These are phyloP conservation scores for Siniperca undulata DNA, from an alignment of 2,797 vertebrate species.

Conservation along the genomic window DNA sequence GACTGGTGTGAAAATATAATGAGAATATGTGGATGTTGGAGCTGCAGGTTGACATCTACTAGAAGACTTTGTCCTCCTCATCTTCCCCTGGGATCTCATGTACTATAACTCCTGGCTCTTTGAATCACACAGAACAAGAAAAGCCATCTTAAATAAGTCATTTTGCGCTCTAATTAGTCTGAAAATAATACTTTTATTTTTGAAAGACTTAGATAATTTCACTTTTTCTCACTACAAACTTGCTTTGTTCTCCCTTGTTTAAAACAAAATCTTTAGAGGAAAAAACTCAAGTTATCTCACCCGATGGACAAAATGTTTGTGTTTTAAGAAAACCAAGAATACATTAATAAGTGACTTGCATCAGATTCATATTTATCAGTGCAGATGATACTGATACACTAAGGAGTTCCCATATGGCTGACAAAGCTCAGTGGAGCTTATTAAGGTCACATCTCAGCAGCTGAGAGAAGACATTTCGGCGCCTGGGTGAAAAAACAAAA, in stretches of 20 bases:
- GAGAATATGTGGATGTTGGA: conserved; percentile 8
- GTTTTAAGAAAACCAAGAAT: conserved; percentile 29
- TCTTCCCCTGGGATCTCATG: conserved; percentile 2
- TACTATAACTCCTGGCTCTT: background rate
- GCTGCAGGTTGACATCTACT: background rate
- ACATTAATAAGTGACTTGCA: conserved; percentile 18
- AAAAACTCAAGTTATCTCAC: too few species aligned
- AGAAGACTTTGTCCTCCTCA: background rate
- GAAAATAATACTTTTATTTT: conserved; percentile 6
- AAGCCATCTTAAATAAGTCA: background rate
- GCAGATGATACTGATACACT: conserved; percentile 36
- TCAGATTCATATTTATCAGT: conserved; percentile 7
- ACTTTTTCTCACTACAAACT: background rate
- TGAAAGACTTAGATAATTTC: background rate
- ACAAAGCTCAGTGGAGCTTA: conserved; percentile 69
- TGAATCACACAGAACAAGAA: background rate
- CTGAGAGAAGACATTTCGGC: conserved; percentile 36
- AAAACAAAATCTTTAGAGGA: too few species aligned
- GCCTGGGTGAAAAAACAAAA: background rate
- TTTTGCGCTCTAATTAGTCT: background rate
- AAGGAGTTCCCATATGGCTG: conserved; percentile 51
- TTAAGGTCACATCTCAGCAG: conserved; percentile 68
- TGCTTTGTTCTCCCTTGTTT: background rate
- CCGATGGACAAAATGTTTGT: background rate
- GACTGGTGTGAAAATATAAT: conserved; percentile 37